A percentile compares a stretch with the other conserved stretches of the same genome.
Evolutionary conservation across 2,797 vertebrate genomes (phyloP).

Genomic region (Alosa sapidissima): DNA sequence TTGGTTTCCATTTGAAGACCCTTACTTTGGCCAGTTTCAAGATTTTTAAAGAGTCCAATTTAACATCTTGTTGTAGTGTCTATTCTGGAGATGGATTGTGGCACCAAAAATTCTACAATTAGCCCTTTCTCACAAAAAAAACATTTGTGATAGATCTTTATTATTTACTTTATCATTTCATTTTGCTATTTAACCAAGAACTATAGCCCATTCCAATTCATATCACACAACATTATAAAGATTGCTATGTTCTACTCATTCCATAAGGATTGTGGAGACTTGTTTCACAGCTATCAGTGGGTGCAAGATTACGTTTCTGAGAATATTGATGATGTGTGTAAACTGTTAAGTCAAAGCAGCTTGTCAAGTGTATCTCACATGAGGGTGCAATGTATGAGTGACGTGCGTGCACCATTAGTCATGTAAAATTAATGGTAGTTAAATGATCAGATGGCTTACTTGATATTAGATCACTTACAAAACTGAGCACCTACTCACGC

Average conservation of each 20-base stretch:
- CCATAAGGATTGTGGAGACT: neutral
- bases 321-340: constrained; percentile 7
- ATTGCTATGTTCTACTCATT: neutral
- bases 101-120: neutral
- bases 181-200: neutral
- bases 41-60: too few species aligned
- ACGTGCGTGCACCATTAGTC: neutral
- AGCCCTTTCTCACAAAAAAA: neutral
- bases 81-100: too few species aligned
- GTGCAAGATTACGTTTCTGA: neutral
- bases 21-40: too few species aligned
- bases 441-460: neutral
- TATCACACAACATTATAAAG: too few species aligned
- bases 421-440: neutral
- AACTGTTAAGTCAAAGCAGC: constrained; percentile 8
- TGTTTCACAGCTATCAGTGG: neutral
- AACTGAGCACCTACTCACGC: constrained; percentile 24
- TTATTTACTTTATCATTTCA: too few species aligned
- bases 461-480: constrained; percentile 24
- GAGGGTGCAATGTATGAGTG: neutral
- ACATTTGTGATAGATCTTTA: neutral
- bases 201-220: neutral
- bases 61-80: too few species aligned
- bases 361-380: neutral
- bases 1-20: neutral